These are phyloP conservation scores for Busseola fusca DNA, from an alignment of 2,888 invertebrate genomes.

Conservation along the genomic window DNA sequence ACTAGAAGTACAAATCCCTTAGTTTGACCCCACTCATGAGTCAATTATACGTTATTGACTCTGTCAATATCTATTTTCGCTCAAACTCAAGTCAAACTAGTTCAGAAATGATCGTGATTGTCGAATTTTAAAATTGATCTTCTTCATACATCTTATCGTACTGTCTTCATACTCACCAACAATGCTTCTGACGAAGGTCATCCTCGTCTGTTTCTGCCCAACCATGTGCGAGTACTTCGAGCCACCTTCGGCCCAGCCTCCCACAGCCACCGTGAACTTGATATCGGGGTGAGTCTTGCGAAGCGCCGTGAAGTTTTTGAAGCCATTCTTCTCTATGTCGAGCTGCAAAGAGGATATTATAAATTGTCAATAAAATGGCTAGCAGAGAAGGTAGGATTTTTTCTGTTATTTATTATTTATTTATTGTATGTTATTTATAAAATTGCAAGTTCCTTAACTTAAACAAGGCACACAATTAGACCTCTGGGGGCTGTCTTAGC, in stretches of 20 bases:
- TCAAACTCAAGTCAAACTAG: background rate
- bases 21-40: background rate
- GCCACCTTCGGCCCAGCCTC: conserved; percentile 97
- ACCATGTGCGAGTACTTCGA: conserved; percentile 96
- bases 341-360: conserved; percentile 79
- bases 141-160: background rate
- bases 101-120: background rate
- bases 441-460: no score
- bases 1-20: background rate
- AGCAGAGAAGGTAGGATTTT: background rate
- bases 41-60: background rate
- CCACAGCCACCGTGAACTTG: conserved; percentile 94
- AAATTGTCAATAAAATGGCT: background rate
- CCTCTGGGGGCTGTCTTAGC: no score
- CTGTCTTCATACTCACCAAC: conserved; percentile 89
- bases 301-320: conserved; percentile 93
- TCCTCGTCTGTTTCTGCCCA: conserved; percentile 91
- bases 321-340: conserved; percentile 93
- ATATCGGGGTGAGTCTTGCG: conserved; percentile 92
- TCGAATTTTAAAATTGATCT: background rate
- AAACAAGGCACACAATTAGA: no score
- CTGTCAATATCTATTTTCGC: background rate
- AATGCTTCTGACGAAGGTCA: conserved; percentile 92
- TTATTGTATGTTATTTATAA: no score
- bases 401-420: no score